These are phyloP conservation scores for Mustelus asterias DNA, from an alignment of 2,113 vertebrate species.

Conservation along the genomic window DNA sequence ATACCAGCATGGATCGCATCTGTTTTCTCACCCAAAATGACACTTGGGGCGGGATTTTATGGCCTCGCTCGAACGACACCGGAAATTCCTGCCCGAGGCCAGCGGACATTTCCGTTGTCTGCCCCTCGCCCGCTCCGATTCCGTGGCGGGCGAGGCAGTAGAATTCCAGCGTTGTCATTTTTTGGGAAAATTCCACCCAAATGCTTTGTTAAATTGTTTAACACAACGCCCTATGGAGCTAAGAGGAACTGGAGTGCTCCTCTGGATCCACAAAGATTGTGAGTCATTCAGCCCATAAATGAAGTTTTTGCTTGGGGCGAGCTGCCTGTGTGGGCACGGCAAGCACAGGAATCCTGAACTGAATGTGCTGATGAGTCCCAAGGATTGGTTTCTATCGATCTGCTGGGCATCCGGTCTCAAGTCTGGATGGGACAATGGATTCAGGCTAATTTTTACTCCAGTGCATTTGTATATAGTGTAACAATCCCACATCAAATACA, in stretches of 20 bases:
- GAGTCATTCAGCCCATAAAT: not conserved
- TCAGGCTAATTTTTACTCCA: not conserved
- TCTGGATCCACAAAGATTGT: not conserved
- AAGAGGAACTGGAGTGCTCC: not conserved
- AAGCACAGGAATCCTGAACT: not conserved
- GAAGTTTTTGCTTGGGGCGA: not conserved
- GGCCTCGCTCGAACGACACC: too few species aligned
- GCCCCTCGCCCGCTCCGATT: too few species aligned
- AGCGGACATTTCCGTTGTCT: too few species aligned
- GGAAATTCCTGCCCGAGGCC: too few species aligned
- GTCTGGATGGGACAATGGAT: not conserved
- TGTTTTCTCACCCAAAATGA: too few species aligned
- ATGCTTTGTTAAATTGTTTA: too few species aligned
- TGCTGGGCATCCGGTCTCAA: too few species aligned
- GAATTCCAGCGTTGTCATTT: too few species aligned
- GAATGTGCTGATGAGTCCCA: not conserved
- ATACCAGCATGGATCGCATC: too few species aligned
- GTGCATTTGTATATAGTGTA: not conserved
- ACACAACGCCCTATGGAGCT: not conserved
- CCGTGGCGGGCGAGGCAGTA: too few species aligned
- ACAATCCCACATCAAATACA: not conserved
- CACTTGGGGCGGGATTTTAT: too few species aligned
- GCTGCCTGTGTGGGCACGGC: not conserved
- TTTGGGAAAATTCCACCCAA: too few species aligned
- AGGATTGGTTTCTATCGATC: not conserved